Conservation (phyloP, 1,140 invertebrate genomes). For the Cyclargus thomasi region DNA sequence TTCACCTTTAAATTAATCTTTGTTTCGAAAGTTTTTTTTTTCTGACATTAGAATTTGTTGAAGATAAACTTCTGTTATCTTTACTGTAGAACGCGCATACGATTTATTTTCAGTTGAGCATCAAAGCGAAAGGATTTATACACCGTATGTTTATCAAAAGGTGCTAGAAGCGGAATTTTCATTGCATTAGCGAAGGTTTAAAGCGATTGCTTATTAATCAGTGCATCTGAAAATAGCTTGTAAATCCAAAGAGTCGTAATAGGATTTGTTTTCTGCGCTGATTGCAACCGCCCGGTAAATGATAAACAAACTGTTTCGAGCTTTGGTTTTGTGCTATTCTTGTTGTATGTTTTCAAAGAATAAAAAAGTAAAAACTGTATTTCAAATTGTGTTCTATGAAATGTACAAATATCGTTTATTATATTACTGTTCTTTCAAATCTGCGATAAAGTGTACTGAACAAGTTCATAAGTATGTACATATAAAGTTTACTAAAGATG, state of each 20-base stretch:
- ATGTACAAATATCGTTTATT: not conserved
- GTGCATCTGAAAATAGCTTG: constrained; percentile 43
- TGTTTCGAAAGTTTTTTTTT: not conserved
- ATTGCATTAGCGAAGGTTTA: constrained; percentile 17
- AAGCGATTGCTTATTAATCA: constrained; percentile 46
- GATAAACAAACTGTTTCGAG: constrained; percentile 1
- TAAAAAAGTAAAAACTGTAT: not conserved
- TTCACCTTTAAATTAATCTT: not conserved
- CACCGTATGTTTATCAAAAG: not conserved
- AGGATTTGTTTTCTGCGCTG: constrained; percentile 56
- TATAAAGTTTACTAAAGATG: not conserved
- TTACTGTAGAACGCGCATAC: not conserved
- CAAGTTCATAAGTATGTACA: not conserved
- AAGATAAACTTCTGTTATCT: not conserved
- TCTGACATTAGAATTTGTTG: too few relatives aligned
- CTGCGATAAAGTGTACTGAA: too few relatives aligned
- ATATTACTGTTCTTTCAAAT: not conserved
- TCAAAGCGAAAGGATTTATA: not conserved
- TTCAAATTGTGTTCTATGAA: not conserved
- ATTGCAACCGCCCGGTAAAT: constrained; percentile 48
- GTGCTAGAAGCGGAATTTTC: not conserved
- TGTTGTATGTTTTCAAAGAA: not conserved
- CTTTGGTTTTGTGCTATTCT: not conserved
- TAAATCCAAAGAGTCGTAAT: constrained; percentile 52
- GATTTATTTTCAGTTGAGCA: not conserved